Evolutionary conservation across 2,888 invertebrate genomes (phyloP).

Genomic region (Melanchra persicariae): DNA sequence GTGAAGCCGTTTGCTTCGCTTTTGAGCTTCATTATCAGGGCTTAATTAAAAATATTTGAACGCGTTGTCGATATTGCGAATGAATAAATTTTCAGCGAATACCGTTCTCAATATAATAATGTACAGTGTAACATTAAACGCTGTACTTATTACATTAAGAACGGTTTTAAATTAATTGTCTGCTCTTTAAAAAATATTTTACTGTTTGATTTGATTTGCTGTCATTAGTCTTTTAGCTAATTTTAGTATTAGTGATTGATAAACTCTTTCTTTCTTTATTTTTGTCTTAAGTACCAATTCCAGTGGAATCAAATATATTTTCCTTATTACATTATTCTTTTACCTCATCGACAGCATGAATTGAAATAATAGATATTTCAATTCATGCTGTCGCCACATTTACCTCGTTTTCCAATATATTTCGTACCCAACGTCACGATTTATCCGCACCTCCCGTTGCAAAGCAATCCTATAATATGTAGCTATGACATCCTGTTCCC

Average conservation of each 20-base stretch:
- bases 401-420: neutral
- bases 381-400: too few relatives aligned
- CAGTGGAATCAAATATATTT: too few relatives aligned
- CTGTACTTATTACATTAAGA: too few relatives aligned
- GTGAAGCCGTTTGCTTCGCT: slow-evolving; percentile 8
- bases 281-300: neutral
- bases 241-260: too few relatives aligned
- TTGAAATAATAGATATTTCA: neutral
- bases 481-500: slow-evolving; percentile 26
- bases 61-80: neutral
- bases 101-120: slow-evolving; percentile 7
- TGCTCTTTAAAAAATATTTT: slow-evolving; percentile 3
- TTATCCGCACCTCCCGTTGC: neutral
- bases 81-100: slow-evolving; percentile 9
- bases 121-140: too few relatives aligned
- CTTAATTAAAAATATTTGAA: slow-evolving; percentile 45
- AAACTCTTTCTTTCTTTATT: neutral
- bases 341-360: neutral
- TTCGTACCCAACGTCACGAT: neutral
- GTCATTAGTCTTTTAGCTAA: neutral
- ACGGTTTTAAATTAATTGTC: neutral
- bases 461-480: slow-evolving; percentile 2
- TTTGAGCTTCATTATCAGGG: slow-evolving; percentile 36
- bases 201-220: slow-evolving; percentile 1
- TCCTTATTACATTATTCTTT: neutral